phyloP scores from a whole-genome alignment of 2,797 vertebrate genomes.

The Sebastes diaconus region DNA sequence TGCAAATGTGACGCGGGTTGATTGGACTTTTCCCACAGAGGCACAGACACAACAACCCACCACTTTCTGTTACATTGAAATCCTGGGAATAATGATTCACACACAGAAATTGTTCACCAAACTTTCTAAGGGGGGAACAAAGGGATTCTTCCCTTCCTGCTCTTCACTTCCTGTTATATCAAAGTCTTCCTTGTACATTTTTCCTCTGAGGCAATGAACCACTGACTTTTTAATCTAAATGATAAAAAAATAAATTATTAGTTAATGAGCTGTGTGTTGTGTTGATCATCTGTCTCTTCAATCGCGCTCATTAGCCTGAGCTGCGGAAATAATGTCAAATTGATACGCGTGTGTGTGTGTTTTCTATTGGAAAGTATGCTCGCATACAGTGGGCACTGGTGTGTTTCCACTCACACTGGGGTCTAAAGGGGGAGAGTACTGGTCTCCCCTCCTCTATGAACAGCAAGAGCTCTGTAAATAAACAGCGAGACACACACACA shows the following conservation, averaged over 20 bases:
- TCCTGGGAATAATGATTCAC: conserved; percentile 25
- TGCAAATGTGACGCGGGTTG: conserved; percentile 52
- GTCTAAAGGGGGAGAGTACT: background rate
- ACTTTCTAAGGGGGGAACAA: conserved; percentile 26
- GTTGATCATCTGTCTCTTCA: conserved; percentile 60
- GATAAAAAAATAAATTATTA: conserved; percentile 85
- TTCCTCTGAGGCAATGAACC: conserved; percentile 80
- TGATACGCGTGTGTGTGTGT: conserved; percentile 33
- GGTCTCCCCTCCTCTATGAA: conserved; percentile 42
- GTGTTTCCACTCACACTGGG: conserved; percentile 63
- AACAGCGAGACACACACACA: conserved; percentile 61
- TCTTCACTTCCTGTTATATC: conserved; percentile 62
- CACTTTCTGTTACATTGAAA: conserved; percentile 28
- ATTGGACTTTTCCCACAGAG: conserved; percentile 45
- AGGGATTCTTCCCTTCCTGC: conserved; percentile 34
- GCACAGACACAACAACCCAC: conserved; percentile 43
- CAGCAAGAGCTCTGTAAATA: conserved; percentile 75
- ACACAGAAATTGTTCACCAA: conserved; percentile 34
- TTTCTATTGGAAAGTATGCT: conserved; percentile 48
- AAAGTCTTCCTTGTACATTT: conserved; percentile 77
- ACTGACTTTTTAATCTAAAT: conserved; percentile 85
- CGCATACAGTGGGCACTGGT: conserved; percentile 22
- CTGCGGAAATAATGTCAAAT: conserved; percentile 33
- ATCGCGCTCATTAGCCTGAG: conserved; percentile 25
- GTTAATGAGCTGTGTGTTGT: conserved; percentile 76